phyloP scores from a whole-genome alignment of 1,140 invertebrate genomes.

The Brachionus sp. region DNA sequence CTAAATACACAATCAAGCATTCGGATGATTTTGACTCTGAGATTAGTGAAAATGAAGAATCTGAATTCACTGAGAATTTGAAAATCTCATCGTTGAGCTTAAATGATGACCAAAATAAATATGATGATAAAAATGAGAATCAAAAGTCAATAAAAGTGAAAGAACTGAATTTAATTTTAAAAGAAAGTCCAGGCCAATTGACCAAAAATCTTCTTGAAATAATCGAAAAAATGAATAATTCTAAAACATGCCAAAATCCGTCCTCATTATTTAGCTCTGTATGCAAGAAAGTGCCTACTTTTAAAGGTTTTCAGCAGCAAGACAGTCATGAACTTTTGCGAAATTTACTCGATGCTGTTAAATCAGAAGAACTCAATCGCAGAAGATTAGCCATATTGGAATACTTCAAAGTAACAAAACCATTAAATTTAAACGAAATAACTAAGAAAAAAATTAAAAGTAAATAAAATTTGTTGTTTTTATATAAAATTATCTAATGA shows the following conservation, averaged over 20 bases:
- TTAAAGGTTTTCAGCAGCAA: slow-evolving; percentile 88
- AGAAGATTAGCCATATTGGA: slow-evolving; percentile 55
- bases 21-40: slow-evolving; percentile 39
- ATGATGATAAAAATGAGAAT: background rate
- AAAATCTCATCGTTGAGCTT: background rate
- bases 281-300: slow-evolving; percentile 66
- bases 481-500: background rate
- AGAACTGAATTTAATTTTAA: background rate
- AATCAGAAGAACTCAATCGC: slow-evolving; percentile 64
- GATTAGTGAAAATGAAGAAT: slow-evolving; percentile 27
- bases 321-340: slow-evolving; percentile 89
- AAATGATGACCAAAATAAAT: slow-evolving; percentile 7
- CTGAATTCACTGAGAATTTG: background rate
- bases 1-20: background rate
- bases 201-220: background rate
- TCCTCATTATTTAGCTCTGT: background rate
- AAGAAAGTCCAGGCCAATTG: background rate
- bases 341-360: slow-evolving; percentile 78
- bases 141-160: slow-evolving; percentile 20
- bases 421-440: slow-evolving; percentile 66
- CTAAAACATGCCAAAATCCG: background rate
- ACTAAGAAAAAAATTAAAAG: slow-evolving; percentile 67
- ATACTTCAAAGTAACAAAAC: slow-evolving; percentile 54
- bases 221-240: background rate
- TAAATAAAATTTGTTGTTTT: slow-evolving; percentile 46